Percentiles rank a stretch among this genome's conserved stretches.
Conservation (phyloP, 2,888 invertebrate species). For the Itoplectis maculator region DNA sequence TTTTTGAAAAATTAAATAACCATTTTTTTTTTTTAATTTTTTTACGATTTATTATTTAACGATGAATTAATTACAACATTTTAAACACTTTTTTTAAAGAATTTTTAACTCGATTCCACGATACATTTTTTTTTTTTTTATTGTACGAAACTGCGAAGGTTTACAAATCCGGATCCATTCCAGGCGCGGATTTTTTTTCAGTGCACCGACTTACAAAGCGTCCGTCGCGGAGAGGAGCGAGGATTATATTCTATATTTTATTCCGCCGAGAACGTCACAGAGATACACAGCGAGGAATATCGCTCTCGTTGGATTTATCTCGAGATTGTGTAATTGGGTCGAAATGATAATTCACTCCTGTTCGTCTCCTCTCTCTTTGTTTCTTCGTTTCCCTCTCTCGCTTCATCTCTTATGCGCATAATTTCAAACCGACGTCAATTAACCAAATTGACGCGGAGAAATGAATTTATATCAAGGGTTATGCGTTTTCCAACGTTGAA, state of each 20-base stretch:
- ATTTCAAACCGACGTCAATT: conserved; percentile 27
- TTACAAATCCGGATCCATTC: too few species aligned
- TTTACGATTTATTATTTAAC: too few species aligned
- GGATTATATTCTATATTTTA: conserved; percentile 18
- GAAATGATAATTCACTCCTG: conserved; percentile 6
- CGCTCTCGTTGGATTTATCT: conserved; percentile 15
- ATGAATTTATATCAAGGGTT: conserved; percentile 34
- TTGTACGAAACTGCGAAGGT: too few species aligned
- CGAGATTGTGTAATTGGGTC: conserved; percentile 47
- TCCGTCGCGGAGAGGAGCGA: not conserved
- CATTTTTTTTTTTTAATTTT: not conserved
- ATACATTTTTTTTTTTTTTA: too few species aligned
- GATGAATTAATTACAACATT: too few species aligned
- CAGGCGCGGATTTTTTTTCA: too few species aligned
- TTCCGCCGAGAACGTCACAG: conserved; percentile 5
- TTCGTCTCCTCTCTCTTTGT: not conserved
- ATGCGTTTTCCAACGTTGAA: conserved; percentile 13
- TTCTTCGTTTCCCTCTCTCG: not conserved
- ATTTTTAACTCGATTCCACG: not conserved
- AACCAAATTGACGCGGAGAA: conserved; percentile 39
- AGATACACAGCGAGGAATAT: conserved; percentile 5
- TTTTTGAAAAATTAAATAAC: too few species aligned
- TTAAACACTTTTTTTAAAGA: not conserved
- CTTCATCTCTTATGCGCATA: conserved; percentile 13
- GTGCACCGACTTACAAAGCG: too few species aligned